Evolutionary conservation across 1,140 invertebrate species (phyloP).

Genomic region (Cheumatopsyche charites): DNA sequence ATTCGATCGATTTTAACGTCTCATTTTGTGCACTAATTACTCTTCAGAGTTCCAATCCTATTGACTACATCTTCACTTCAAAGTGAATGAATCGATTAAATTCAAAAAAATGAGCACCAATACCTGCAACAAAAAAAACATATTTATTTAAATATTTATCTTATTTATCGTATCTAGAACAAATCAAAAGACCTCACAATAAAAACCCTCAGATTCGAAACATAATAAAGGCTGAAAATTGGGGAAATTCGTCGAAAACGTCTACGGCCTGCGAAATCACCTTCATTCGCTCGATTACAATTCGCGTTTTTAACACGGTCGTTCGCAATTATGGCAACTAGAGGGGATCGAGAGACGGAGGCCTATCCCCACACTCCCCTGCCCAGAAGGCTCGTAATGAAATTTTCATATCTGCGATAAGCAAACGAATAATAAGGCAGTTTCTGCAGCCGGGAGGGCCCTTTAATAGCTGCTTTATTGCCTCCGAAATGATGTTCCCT

Average conservation of each 20-base stretch:
- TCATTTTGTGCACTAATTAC: too few species aligned
- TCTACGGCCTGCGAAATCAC: background rate
- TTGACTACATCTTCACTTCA: too few species aligned
- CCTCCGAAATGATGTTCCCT: slow-evolving; percentile 33
- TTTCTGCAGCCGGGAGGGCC: background rate
- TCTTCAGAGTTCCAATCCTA: too few species aligned
- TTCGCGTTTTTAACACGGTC: slow-evolving; percentile 22
- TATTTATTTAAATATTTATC: too few species aligned
- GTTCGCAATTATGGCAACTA: slow-evolving; percentile 21
- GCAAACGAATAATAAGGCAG: slow-evolving; percentile 34
- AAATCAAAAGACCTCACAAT: too few species aligned
- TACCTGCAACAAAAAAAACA: too few species aligned
- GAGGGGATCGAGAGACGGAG: background rate
- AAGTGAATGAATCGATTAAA: too few species aligned
- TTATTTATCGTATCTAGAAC: too few species aligned
- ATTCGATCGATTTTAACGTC: too few species aligned
- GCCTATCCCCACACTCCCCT: background rate
- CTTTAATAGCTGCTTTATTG: slow-evolving; percentile 37
- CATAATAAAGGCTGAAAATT: too few species aligned
- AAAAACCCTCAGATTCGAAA: too few species aligned
- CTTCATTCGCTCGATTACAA: slow-evolving; percentile 21
- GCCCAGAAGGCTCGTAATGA: slow-evolving; percentile 17
- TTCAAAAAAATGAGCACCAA: too few species aligned
- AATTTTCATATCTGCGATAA: slow-evolving; percentile 37
- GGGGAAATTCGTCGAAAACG: background rate